Base-by-base conservation (phyloP, 2,888 invertebrate genomes). In the Lepidonotus clava region DNA sequence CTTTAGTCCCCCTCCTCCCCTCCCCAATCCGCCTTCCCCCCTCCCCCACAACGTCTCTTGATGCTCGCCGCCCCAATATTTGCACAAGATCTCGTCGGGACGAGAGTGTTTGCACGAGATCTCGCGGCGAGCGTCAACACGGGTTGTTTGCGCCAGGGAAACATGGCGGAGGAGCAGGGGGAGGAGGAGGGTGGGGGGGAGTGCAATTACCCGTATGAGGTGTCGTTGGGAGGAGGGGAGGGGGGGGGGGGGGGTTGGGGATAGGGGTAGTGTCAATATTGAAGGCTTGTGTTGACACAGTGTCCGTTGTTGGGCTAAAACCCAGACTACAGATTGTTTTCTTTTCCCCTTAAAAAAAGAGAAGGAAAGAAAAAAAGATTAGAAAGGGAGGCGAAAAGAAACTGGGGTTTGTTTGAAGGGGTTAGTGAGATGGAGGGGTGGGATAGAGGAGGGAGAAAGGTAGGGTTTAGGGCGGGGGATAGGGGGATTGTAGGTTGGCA, bases 121-220 rank as follows among this genome's bases (percentile, higher is more conserved):
- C 41, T 46, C 28, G 80, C 80, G 46, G 5, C 80, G 46, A 46
- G 28, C 46, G 80, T 80, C 80, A 80, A 80, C 80, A 80, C n/a
- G 46, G 46, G 24, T 14, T 80, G 80, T 80, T 80, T 80, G 80
- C 80, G 24, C 41, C 46, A 11, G 51, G 46, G 46, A 24, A 80
- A 80, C 80, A 80, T 5, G 6, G 46, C 28, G n/a, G 80, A 46
- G 80, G 21, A 21, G n/a, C 32, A 21, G 51, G 21, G 51, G 51
- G 21, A 21, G 61, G n/a, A n/a, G 61, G 8, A 28, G 6, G 71
- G 80, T 18, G n/a, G 28, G 46, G 28, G 80, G n/a, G n/a, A n/a
- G 80, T 80, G 80, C 80, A 80, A 80, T 80, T 80, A 80, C 80
- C 32, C 46, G 24, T 32, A 80, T 80, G 80, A 46, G 80, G 80